Evolutionary conservation across 2,797 vertebrate genomes (phyloP).

Genomic region (Poecilia picta): DNA sequence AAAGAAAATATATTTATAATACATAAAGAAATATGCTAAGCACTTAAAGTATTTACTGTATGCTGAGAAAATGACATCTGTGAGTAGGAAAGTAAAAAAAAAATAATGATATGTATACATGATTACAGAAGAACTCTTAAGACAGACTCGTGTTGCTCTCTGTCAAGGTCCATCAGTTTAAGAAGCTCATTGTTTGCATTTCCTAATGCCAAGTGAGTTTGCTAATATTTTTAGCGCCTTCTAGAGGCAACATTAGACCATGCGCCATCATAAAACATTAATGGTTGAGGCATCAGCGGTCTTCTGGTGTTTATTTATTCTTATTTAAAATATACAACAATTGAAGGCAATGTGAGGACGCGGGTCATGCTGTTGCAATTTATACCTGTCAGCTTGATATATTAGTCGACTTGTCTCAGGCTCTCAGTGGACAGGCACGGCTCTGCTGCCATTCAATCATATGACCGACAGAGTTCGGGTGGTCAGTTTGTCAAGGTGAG

Average conservation of each 20-base stretch:
- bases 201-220: not conserved
- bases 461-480: constrained; percentile 18
- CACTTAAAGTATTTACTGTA: not conserved
- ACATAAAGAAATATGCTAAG: not conserved
- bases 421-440: constrained; percentile 19
- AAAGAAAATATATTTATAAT: not conserved
- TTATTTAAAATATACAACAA: not conserved
- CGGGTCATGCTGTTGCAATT: constrained; percentile 4
- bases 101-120: not conserved
- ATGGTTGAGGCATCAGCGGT: not conserved
- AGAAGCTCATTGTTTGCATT: not conserved
- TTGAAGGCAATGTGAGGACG: not conserved
- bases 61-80: not conserved
- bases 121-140: not conserved
- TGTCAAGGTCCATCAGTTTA: not conserved
- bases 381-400: constrained; percentile 14
- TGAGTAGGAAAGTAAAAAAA: not conserved
- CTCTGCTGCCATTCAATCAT: constrained; percentile 32
- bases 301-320: not conserved
- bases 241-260: not conserved
- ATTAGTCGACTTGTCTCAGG: constrained; percentile 21
- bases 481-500: constrained; percentile 50
- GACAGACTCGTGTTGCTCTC: not conserved
- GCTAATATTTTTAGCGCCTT: not conserved
- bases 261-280: not conserved